phyloP scores from a whole-genome alignment of 2,113 vertebrate genomes.

The Tichodroma muraria region DNA sequence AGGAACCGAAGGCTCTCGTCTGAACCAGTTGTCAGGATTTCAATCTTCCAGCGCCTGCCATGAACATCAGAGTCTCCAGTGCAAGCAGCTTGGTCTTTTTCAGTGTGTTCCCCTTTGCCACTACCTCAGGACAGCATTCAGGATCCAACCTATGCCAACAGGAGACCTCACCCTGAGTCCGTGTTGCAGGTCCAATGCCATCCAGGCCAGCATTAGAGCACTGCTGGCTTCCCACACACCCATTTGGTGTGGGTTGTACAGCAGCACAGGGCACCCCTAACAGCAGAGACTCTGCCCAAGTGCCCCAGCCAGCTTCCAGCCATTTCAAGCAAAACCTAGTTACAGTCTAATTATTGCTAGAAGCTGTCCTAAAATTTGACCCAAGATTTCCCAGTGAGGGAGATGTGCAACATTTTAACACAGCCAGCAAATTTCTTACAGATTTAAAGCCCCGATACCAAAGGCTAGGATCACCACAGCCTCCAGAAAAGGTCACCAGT shows the following conservation, averaged over 20 bases:
- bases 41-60: too few species aligned
- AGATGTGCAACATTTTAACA: background rate
- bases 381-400: background rate
- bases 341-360: background rate
- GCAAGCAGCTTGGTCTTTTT: too few species aligned
- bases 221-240: background rate
- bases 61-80: too few species aligned
- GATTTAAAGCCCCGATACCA: background rate
- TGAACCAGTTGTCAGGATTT: too few species aligned
- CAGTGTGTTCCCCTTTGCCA: too few species aligned
- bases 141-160: too few species aligned
- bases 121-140: too few species aligned
- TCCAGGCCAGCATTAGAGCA: background rate
- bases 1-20: too few species aligned
- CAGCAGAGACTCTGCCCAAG: background rate
- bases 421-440: background rate
- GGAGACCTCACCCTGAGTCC: too few species aligned
- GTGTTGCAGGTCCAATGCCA: rapidly evolving
- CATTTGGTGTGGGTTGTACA: rapidly evolving
- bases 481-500: background rate
- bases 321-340: background rate
- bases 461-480: background rate
- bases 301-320: background rate
- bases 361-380: background rate
- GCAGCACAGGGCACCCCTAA: background rate